phyloP scores from a whole-genome alignment of 2,888 invertebrate species.

The Drosophila niveifrons region DNA sequence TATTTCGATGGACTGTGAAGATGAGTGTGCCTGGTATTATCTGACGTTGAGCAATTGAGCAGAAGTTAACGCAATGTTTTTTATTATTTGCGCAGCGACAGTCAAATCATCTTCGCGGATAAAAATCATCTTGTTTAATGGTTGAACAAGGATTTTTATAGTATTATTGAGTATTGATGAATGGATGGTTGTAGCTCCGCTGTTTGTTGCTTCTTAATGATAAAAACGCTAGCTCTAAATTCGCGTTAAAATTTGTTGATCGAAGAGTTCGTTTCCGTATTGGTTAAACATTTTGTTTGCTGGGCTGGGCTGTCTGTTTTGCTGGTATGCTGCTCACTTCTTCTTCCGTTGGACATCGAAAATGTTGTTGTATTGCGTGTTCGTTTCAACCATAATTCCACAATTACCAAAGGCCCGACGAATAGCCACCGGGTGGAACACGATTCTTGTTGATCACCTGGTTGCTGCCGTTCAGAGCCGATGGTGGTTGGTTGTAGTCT shows the following conservation, averaged over 20 bases:
- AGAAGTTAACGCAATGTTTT: constrained; percentile 11
- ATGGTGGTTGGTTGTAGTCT: constrained; percentile 79
- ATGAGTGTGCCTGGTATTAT: constrained; percentile 27
- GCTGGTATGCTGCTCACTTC: constrained; percentile 24
- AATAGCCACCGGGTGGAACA: constrained; percentile 85
- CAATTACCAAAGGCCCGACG: constrained; percentile 85
- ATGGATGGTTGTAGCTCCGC: constrained; percentile 3
- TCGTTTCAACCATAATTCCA: constrained; percentile 28
- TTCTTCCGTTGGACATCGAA: constrained; percentile 34
- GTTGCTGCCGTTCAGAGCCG: constrained; percentile 82
- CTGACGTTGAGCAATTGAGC: constrained; percentile 48
- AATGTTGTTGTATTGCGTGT: constrained; percentile 36
- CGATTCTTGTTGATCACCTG: constrained; percentile 86
- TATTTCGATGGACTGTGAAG: constrained; percentile 41
- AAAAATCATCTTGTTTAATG: constrained; percentile 24
- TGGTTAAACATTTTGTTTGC: constrained; percentile 28
- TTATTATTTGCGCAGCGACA: constrained; percentile 10
- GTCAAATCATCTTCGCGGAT: constrained; percentile 12
- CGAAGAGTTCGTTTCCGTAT: constrained; percentile 36
- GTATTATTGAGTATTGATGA: constrained; percentile 2
- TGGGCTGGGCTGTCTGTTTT: constrained; percentile 26
- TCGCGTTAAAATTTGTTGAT: constrained; percentile 35
- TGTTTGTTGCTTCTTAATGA: constrained; percentile 32
- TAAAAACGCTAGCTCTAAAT: constrained; percentile 47
- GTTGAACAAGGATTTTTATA: constrained; percentile 4